phyloP scores from a whole-genome alignment of 2,113 vertebrate genomes.

The Ophthalmolycus amberensis region DNA sequence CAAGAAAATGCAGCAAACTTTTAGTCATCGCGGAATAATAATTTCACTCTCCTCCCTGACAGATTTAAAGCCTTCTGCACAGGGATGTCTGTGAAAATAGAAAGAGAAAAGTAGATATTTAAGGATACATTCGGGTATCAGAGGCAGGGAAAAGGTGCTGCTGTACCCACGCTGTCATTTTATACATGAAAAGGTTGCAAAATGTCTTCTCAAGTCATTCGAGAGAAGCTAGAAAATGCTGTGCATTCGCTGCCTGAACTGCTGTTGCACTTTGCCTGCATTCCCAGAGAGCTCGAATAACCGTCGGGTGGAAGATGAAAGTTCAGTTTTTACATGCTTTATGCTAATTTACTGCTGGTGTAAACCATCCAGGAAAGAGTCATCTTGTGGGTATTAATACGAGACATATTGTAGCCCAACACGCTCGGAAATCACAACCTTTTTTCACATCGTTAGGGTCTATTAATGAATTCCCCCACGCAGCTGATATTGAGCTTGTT shows the following conservation, averaged over 20 bases:
- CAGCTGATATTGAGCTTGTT: neutral
- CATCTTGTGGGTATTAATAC: neutral
- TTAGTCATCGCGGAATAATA: neutral
- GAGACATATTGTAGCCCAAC: neutral
- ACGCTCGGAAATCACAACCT: constrained; percentile 16
- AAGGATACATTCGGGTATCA: neutral
- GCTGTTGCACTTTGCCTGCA: constrained; percentile 10
- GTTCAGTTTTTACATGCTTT: constrained; percentile 37
- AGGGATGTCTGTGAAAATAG: too few species aligned
- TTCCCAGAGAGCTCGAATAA: constrained; percentile 32
- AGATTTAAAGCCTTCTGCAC: neutral
- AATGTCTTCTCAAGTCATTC: constrained; percentile 31
- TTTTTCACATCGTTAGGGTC: constrained; percentile 26
- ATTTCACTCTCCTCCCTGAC: neutral
- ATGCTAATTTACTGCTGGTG: constrained; percentile 40
- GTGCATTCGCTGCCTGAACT: constrained; percentile 17
- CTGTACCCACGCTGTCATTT: constrained; percentile 20
- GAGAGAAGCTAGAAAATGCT: neutral
- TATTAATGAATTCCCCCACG: constrained; percentile 13
- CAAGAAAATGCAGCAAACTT: constrained; percentile 17
- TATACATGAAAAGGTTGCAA: constrained; percentile 39
- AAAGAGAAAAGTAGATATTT: neutral
- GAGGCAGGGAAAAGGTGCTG: neutral
- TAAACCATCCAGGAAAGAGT: constrained; percentile 14
- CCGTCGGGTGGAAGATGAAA: constrained; percentile 35